A percentile compares a stretch with the other conserved stretches of the same genome.
phyloP scores from a whole-genome alignment of 1,140 invertebrate genomes.

The Ceratina japonica region DNA sequence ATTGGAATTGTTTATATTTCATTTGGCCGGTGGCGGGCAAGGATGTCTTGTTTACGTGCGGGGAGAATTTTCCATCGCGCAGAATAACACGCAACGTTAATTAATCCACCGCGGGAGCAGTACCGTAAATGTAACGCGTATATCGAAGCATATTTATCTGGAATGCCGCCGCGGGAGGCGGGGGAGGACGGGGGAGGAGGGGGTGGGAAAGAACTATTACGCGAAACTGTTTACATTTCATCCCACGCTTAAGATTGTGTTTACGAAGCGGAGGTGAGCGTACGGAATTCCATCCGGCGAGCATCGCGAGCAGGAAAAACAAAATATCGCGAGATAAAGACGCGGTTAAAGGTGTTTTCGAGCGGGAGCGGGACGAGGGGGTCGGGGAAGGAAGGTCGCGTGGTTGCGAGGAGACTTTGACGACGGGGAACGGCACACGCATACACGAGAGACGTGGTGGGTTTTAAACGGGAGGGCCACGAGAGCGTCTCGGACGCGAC shows the following conservation, averaged over 20 bases:
- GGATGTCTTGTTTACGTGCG: no score
- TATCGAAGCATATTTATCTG: no score
- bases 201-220: neutral
- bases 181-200: no score
- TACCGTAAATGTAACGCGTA: no score
- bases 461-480: neutral
- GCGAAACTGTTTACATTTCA: constrained; percentile 4
- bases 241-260: neutral
- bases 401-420: constrained; percentile 45
- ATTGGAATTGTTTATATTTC: no score
- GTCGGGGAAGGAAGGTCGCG: constrained; percentile 34
- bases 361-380: neutral
- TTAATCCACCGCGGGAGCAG: no score
- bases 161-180: no score
- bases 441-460: neutral
- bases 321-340: neutral
- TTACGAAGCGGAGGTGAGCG: neutral
- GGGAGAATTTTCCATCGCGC: no score
- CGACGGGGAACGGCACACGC: constrained; percentile 9
- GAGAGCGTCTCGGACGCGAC: constrained; percentile 2
- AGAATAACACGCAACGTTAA: no score
- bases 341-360: neutral
- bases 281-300: neutral
- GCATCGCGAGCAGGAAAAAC: no score
- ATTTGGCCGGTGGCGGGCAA: no score